Percentiles rank a stretch among this genome's conserved stretches.
phyloP scores from a whole-genome alignment of 2,888 invertebrate species.

The Nebria salina region DNA sequence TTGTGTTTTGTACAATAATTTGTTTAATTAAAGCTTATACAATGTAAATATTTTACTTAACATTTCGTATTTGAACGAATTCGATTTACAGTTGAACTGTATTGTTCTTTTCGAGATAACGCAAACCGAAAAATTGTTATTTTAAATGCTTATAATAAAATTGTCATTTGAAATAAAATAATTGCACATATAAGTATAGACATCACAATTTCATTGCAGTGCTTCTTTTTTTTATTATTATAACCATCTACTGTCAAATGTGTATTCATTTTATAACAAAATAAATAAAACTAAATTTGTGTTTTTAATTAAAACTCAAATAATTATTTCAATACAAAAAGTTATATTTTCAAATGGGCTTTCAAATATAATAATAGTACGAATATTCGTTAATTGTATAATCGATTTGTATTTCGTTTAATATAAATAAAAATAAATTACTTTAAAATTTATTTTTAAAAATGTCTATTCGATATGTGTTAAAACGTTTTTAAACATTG shows the following conservation, averaged over 20 bases:
- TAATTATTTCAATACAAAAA: neutral
- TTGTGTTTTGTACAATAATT: constrained; percentile 59
- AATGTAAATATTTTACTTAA: constrained; percentile 39
- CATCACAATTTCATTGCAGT: constrained; percentile 44
- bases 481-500: neutral
- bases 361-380: neutral
- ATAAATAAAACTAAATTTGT: neutral
- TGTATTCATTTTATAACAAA: neutral
- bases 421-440: neutral
- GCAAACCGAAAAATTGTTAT: constrained; percentile 22
- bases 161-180: constrained; percentile 43
- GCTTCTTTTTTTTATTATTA: constrained; percentile 3
- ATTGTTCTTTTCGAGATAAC: constrained; percentile 23
- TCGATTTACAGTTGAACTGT: constrained; percentile 31
- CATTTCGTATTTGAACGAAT: constrained; percentile 9
- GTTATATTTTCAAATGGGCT: neutral
- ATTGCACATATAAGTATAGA: constrained; percentile 45
- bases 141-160: constrained; percentile 37
- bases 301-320: neutral
- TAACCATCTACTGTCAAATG: neutral
- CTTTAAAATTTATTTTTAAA: neutral
- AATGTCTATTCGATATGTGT: neutral
- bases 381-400: neutral
- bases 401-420: neutral
- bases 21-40: constrained; percentile 58